Conservation (phyloP, 2,113 vertebrate species). For the Callaeas wilsoni region DNA sequence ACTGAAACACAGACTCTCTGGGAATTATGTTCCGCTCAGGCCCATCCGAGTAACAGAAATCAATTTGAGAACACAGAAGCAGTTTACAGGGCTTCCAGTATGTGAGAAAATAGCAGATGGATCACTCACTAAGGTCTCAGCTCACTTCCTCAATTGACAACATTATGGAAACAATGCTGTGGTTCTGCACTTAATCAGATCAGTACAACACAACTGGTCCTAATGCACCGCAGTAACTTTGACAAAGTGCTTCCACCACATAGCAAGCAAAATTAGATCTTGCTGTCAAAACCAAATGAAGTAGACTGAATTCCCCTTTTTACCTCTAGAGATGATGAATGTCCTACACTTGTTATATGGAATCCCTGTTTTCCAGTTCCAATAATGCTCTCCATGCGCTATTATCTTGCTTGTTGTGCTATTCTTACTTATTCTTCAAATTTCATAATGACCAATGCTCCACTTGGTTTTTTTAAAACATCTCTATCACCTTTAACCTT, state of each 20-base stretch:
- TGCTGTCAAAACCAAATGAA: neutral
- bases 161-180: neutral
- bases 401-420: neutral
- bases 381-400: neutral
- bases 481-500: neutral
- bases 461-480: neutral
- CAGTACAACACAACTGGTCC: neutral
- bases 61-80: neutral
- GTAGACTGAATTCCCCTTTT: neutral
- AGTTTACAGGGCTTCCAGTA: neutral
- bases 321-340: neutral
- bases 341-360: neutral
- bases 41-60: neutral
- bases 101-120: neutral
- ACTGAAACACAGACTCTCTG: neutral
- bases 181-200: neutral
- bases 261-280: neutral
- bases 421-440: neutral
- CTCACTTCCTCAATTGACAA: neutral
- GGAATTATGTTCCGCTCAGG: neutral
- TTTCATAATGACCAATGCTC: neutral
- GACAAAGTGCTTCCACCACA: neutral
- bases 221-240: neutral
- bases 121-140: neutral
- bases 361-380: neutral